Percentiles rank a stretch among this genome's conserved stretches.
Evolutionary conservation across 2,113 vertebrate genomes (phyloP).

Genomic region (Serilophus lunatus): DNA sequence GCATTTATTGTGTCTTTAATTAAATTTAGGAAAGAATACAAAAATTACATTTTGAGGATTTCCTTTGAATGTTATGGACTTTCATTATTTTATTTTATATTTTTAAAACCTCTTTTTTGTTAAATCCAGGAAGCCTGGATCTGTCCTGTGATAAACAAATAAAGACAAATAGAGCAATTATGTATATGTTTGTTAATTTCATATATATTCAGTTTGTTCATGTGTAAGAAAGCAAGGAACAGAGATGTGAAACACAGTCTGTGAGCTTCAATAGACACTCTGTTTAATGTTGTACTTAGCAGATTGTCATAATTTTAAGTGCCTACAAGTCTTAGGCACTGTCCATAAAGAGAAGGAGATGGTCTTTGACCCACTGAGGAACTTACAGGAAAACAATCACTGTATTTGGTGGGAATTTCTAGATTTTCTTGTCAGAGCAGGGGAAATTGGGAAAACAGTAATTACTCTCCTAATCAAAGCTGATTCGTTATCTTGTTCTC

Average conservation of each 20-base stretch:
- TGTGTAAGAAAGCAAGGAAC: neutral
- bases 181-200: neutral
- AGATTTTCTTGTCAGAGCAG: neutral
- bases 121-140: neutral
- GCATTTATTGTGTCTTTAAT: slow-evolving; percentile 13
- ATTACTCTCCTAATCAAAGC: neutral
- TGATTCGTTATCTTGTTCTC: neutral
- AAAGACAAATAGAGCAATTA: neutral
- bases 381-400: neutral
- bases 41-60: neutral
- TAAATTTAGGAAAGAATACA: neutral
- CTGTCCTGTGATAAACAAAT: neutral
- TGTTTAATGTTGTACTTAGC: neutral
- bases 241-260: neutral
- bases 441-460: neutral
- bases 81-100: neutral
- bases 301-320: neutral
- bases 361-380: neutral
- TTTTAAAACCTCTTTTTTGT: neutral
- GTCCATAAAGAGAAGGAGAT: neutral
- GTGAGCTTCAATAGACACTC: neutral
- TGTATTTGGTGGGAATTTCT: neutral
- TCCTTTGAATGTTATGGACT: neutral
- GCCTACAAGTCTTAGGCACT: neutral
- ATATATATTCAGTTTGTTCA: neutral